phyloP scores from a whole-genome alignment of 2,113 vertebrate genomes.

The Otolemur garnettii region DNA sequence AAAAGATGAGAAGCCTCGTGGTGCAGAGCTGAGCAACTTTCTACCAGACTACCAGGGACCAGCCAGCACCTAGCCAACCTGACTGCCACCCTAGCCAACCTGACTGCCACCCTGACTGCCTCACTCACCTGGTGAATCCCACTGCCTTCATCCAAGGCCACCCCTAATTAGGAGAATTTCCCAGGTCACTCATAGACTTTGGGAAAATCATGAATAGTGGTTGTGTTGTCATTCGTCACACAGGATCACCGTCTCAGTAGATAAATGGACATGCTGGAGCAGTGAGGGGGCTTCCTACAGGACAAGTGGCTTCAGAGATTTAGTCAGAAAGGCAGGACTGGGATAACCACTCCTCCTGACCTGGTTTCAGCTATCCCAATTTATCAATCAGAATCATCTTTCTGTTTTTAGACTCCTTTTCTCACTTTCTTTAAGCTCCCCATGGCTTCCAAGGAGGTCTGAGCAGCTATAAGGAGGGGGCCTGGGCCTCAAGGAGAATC shows the following conservation, averaged over 20 bases:
- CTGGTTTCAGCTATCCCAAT: neutral
- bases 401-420: neutral
- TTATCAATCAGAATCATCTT: neutral
- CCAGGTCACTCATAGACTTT: neutral
- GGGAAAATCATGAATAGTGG: neutral
- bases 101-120: neutral
- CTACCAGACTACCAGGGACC: neutral
- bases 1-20: fast-evolving
- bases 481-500: neutral
- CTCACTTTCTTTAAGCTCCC: neutral
- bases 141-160: neutral
- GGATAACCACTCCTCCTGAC: neutral
- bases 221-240: neutral
- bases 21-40: neutral
- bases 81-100: neutral
- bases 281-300: neutral
- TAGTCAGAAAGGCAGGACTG: neutral
- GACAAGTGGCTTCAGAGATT: neutral
- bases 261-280: neutral
- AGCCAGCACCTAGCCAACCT: too few relatives aligned
- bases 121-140: neutral
- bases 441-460: neutral
- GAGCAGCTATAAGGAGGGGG: neutral
- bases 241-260: neutral
- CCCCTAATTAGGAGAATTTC: neutral